These are phyloP conservation scores for Entelurus aequoreus DNA, from an alignment of 2,113 vertebrate genomes.

Conservation along the genomic window DNA sequence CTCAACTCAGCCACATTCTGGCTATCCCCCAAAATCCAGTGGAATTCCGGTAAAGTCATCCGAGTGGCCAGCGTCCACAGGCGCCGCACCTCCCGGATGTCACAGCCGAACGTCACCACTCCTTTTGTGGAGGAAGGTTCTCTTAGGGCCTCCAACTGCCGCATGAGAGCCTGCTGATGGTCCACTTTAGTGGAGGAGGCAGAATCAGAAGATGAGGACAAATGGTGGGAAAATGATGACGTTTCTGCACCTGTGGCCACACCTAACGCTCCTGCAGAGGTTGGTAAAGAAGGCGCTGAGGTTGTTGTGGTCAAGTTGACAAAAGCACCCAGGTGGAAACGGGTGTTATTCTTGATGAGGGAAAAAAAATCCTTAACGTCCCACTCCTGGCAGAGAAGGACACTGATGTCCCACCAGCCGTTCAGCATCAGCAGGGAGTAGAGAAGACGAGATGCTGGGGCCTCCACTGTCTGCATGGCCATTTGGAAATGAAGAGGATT, in stretches of 20 bases:
- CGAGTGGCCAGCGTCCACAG: slow-evolving; percentile 76
- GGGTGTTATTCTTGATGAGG: slow-evolving; percentile 84
- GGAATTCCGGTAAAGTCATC: slow-evolving; percentile 79
- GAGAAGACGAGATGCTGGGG: slow-evolving; percentile 78
- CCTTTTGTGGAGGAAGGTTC: slow-evolving; percentile 77
- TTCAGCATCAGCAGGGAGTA: slow-evolving; percentile 89
- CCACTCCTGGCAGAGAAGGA: slow-evolving; percentile 90
- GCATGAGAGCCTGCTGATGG: slow-evolving; percentile 77
- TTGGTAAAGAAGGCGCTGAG: slow-evolving; percentile 21
- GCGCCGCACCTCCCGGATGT: slow-evolving; percentile 84
- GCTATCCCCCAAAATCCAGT: slow-evolving; percentile 92
- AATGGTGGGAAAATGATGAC: slow-evolving; percentile 22
- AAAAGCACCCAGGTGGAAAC: slow-evolving; percentile 83
- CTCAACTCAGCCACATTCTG: slow-evolving; percentile 90
- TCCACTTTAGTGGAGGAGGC: slow-evolving; percentile 72
- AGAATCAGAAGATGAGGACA: slow-evolving; percentile 36
- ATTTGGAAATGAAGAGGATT: slow-evolving; percentile 94
- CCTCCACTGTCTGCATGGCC: slow-evolving; percentile 78
- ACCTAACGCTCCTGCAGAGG: slow-evolving; percentile 18
- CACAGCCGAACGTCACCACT: slow-evolving; percentile 90
- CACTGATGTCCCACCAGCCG: slow-evolving; percentile 94
- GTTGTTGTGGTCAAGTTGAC: slow-evolving; percentile 83
- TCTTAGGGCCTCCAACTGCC: slow-evolving; percentile 78
- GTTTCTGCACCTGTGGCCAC: slow-evolving; percentile 9
- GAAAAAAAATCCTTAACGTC: slow-evolving; percentile 86